These are phyloP conservation scores for Acrocephalus kingi DNA, from an alignment of 2,113 vertebrate genomes.

Conservation along the genomic window DNA sequence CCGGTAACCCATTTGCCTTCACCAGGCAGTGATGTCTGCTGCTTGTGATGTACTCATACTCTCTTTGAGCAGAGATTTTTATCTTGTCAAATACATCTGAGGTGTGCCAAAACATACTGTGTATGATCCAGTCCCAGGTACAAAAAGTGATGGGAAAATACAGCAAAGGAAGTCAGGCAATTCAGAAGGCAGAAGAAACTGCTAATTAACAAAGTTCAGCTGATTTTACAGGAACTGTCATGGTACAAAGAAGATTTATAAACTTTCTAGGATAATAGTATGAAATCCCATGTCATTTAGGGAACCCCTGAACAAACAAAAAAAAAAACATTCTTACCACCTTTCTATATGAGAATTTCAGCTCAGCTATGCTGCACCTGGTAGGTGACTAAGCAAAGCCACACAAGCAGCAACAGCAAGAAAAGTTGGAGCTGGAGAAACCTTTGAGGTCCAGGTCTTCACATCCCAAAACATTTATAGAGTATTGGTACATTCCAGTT, in stretches of 20 bases:
- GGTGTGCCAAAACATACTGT: not conserved
- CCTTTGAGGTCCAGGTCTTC: not conserved
- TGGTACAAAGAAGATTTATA: not conserved
- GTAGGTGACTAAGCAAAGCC: not conserved
- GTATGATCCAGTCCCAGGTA: not conserved
- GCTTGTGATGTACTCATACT: not conserved
- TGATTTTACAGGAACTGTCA: not conserved
- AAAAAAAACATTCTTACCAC: not conserved
- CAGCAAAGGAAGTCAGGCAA: not conserved
- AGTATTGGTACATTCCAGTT: not conserved
- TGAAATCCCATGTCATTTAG: not conserved
- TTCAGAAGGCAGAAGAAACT: not conserved
- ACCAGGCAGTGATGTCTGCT: not conserved
- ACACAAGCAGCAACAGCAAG: not conserved
- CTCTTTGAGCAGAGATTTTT: not conserved
- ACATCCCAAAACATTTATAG: not conserved
- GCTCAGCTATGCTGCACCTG: not conserved
- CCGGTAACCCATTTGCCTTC: not conserved
- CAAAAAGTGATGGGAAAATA: not conserved
- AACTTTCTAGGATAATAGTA: not conserved
- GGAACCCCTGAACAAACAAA: not conserved
- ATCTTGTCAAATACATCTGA: not conserved
- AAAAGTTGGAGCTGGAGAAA: not conserved
- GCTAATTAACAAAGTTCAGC: not conserved
- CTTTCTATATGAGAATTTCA: not conserved